phyloP scores from a whole-genome alignment of 2,113 vertebrate genomes.

The Nyctereutes procyonoides region DNA sequence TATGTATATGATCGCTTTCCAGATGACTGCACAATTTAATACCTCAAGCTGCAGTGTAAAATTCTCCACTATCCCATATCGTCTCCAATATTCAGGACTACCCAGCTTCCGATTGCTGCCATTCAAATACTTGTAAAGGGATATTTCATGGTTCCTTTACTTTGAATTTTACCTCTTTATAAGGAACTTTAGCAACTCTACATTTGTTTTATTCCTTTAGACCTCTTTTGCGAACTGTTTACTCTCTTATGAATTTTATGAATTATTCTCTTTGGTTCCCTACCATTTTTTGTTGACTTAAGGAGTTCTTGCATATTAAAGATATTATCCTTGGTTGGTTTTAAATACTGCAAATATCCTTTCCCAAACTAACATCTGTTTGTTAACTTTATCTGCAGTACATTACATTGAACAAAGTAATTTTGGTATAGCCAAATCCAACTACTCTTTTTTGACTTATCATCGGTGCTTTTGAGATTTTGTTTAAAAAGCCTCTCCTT shows the following conservation, averaged over 20 bases:
- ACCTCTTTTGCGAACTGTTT: not conserved
- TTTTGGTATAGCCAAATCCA: not conserved
- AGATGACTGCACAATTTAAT: not conserved
- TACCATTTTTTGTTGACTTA: not conserved
- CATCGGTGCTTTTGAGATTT: slow-evolving; percentile 1
- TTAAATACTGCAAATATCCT: slow-evolving; percentile 30
- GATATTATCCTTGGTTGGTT: slow-evolving; percentile 16
- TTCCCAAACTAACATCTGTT: slow-evolving; percentile 4
- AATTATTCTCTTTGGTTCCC: not conserved
- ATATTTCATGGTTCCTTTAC: slow-evolving; percentile 22
- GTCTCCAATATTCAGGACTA: not conserved
- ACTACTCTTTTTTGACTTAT: not conserved
- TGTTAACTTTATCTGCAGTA: not conserved
- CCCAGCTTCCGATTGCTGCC: not conserved
- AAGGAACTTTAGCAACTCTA: not conserved
- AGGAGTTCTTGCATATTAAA: not conserved
- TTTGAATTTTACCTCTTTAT: slow-evolving; percentile 10
- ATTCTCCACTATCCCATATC: not conserved
- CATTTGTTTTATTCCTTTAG: not conserved
- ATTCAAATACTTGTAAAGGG: not conserved
- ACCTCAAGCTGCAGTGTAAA: not conserved
- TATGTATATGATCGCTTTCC: not conserved
- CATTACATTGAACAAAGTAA: not conserved
- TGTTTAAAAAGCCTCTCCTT: not conserved
- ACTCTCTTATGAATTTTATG: not conserved